Evolutionary conservation across 2,797 vertebrate genomes (phyloP), one percentile per base, ranked within the genome.

Genomic region (Psittacula derbiana): DNA sequence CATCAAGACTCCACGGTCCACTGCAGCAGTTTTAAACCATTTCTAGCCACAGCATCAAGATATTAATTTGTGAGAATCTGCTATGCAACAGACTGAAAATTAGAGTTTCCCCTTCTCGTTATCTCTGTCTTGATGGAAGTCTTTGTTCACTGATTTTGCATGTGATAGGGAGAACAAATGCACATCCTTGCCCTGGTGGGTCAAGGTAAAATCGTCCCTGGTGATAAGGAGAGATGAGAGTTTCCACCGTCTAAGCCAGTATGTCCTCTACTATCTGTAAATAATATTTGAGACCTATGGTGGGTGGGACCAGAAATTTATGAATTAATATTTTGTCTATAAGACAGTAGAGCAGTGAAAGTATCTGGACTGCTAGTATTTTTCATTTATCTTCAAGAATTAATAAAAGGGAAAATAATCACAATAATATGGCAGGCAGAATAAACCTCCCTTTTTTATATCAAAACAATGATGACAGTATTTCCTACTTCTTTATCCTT

Each of bases 191-290:
- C 43, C 52, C 30, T 30, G 13, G 14, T 52, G 28, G 44, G 81
- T 92, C 72, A 88, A 93, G 85, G 81, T 83, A 87, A 86, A 90
- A 71, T 20, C 49, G 44, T 52, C 40, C 3, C 23, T 74, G 62
- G 5, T 16, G 47, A 80, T 36, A 88, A 71, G 69, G 12, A 72
- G 9, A 15, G 12, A 4, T 70, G 24, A 62, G 55, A 76, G 76
- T 76, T 76, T 76, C 40, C 18, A 38, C 11, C 17, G 30, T 41
- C 23, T 85, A 31, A 12, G 18, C 5, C 17, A 76, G 1, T 31
- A 30, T 40, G 40, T 58, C 33, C 40, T 84, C 53, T 79, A 18
- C 14, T 16, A 18, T 8, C n/a, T 82, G 19, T 31, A 65, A 69
- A 40, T 36, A 62, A 18, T 36, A 47, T 21, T n/a, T 55, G n/a